Evolutionary conservation across 2,113 vertebrate species (phyloP), one percentile per base, ranked within the genome.

Genomic region (Taurulus bubalis): DNA sequence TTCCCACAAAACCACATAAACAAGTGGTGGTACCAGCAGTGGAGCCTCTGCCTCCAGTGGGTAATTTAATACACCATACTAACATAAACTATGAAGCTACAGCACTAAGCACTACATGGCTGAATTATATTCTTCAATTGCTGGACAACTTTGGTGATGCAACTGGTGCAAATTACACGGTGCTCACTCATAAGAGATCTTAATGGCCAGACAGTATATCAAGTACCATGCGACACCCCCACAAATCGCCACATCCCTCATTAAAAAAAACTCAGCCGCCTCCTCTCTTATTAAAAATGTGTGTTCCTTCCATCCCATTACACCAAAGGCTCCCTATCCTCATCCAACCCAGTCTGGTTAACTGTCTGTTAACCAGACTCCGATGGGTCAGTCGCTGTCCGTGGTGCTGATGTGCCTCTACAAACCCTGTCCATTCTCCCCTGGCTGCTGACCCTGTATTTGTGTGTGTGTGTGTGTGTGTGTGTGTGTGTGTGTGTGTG

Each of bases 281-380:
- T 60, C 82, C 78, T 85, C 85, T 64, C 87, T 85, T 86, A 91
- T 93, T 92, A 90, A 89, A 85, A 83, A 60, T 55, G 28, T 77
- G 85, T 65, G 80, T 63, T 82, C 72, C 74, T 79, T 76, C 72
- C 69, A 30, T 64, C 79, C 83, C 70, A 75, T 87, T 75, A 79
- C 58, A 84, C 72, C 77, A 80, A 72, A 80, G 74, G 63, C 73
- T 76, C 86, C 80, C 75, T 67, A 53, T 90, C 84, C 84, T 88
- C 49, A 65, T 60, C 82, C 84, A 64, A 26, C 75, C 83, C 84
- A 36, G 79, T 78, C 75, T 63, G 71, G 77, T 75, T 90, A 80
- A 85, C 89, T 79, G 84, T 65, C 80, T 88, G 90, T 88, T 93
- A 93, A 93, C 93, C 93, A 92, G 92, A 88, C 83, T 72, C 84